A percentile compares a stretch with the other conserved stretches of the same genome.
phyloP scores from a whole-genome alignment of 2,888 invertebrate species.

The Zootermopsis nevadensis region DNA sequence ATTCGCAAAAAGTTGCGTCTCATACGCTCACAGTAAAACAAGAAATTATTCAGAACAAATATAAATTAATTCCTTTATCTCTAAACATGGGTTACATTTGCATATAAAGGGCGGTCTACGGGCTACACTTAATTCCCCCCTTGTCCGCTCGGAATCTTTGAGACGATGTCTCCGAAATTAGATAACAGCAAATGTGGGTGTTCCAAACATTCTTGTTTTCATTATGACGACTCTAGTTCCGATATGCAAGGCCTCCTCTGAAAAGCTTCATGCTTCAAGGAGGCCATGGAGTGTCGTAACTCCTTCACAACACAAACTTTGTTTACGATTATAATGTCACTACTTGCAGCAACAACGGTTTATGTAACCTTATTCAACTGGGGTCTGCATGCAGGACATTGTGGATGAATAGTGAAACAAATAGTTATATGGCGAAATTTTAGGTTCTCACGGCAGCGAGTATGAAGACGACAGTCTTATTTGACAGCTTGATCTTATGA shows the following conservation, averaged over 20 bases:
- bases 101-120: neutral
- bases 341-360: neutral
- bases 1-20: too few relatives aligned
- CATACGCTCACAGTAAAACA: too few relatives aligned
- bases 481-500: too few relatives aligned
- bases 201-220: slow-evolving; percentile 24
- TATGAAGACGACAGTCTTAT: too few relatives aligned
- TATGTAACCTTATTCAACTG: neutral
- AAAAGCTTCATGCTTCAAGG: slow-evolving; percentile 35
- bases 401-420: too few relatives aligned
- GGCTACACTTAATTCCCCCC: too few relatives aligned
- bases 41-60: too few relatives aligned
- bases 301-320: slow-evolving; percentile 19
- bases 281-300: slow-evolving; percentile 23
- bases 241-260: slow-evolving; percentile 36
- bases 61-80: too few relatives aligned
- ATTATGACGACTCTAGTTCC: neutral
- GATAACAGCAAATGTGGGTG: slow-evolving; percentile 31
- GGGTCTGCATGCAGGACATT: too few relatives aligned
- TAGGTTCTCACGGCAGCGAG: too few relatives aligned
- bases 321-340: neutral
- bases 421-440: too few relatives aligned
- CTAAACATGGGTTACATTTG: neutral
- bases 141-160: neutral
- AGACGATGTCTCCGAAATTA: slow-evolving; percentile 16